These are phyloP conservation scores for Montifringilla adamsi DNA, from an alignment of 2,113 vertebrate species.

Conservation along the genomic window DNA sequence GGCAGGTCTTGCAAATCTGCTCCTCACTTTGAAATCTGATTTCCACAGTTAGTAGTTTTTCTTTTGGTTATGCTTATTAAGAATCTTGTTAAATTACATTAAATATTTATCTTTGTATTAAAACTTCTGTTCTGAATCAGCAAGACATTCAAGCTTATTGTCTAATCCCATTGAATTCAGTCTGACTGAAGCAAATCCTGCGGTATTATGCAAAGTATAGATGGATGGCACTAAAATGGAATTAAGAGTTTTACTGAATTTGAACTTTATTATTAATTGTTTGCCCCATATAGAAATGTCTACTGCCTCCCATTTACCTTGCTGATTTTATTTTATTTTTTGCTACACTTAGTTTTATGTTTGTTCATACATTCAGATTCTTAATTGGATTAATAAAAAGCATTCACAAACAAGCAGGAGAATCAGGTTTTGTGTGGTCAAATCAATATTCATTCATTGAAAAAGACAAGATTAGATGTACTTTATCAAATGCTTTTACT, in stretches of 20 bases:
- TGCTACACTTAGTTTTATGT: background rate
- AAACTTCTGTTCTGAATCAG: slow-evolving; percentile 21
- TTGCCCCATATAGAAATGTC: background rate
- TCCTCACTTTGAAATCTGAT: background rate
- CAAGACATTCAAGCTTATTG: background rate
- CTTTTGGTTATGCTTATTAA: background rate
- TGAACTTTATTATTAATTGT: background rate
- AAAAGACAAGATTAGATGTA: background rate
- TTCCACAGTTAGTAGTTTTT: slow-evolving; percentile 10
- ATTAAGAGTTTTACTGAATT: background rate
- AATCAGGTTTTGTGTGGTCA: background rate
- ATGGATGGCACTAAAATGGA: background rate
- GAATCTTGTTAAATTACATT: background rate
- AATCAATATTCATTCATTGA: background rate
- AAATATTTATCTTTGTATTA: slow-evolving; percentile 41
- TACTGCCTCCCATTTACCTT: background rate
- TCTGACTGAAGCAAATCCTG: background rate
- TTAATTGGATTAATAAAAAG: background rate
- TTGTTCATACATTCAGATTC: background rate
- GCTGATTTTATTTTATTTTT: background rate
- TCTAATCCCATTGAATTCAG: background rate
- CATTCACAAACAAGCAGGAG: background rate
- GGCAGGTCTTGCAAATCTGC: background rate
- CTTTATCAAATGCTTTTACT: background rate
- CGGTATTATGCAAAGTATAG: background rate